Base-by-base conservation (phyloP, 2,888 invertebrate genomes). In the Orchestes rusci region DNA sequence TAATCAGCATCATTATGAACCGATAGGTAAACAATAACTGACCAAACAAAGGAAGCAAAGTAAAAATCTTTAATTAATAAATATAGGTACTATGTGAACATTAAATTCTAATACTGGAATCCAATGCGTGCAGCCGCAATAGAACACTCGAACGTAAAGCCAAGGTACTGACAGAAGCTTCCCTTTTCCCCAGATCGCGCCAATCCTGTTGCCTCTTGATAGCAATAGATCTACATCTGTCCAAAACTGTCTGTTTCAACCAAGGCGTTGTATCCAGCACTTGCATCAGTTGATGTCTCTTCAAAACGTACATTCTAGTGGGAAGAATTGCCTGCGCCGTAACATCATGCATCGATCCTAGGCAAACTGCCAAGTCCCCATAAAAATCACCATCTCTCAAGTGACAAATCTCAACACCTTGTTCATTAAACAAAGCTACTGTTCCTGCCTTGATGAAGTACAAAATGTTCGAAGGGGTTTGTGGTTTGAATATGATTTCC, bases 311-410 rank as follows among this genome's bases (percentile, higher is more conserved):
- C 7, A 46, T 19, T 12, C 34, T 41, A 16, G 38, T 38, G 1
- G 41, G 42, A 3, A 42, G 10, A 16, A 46, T 28, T 3, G 46
- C 46, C 16, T 36, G 13, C 46, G 42, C 42, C 16, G 41, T 33
- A 16, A 42, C 46, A 4, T 12, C 7, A 17, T 27, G 38, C 4
- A 20, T 16, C 16, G 37, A 38, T 1, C 18, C 27, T 3, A 46
- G n/a, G 2, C 36, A 27, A 3, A 46, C 46, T n/a, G 46, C 16
- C 4, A 42, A 37, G 15, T 46, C 46, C 2, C 46, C 46, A 17
- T 46, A 46, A 33, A 27, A 42, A 2, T 41, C 31, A 8, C 45
- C 40, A 15, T 48, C 48, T 34, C 42, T 45, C n/a, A 48, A 28
- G 15, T 48, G 48, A 19, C 45, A 41, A 31, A 48, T 18, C 48